Percentiles rank a stretch among this genome's conserved stretches.
phyloP scores from a whole-genome alignment of 2,797 vertebrate species.

The Orientallactaga sibirica region DNA sequence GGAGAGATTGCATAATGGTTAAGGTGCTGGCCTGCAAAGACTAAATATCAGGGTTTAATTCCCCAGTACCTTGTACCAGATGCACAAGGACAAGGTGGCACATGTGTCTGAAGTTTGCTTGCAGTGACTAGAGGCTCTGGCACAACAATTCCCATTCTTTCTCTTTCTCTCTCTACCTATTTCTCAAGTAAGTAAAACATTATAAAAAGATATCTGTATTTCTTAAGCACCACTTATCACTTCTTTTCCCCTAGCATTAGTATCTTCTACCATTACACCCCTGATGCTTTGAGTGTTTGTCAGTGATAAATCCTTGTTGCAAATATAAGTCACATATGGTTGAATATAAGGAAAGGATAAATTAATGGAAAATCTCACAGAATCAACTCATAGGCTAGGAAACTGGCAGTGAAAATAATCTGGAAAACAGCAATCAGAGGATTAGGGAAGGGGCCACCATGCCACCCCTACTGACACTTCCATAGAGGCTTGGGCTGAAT shows the following conservation, averaged over 20 bases:
- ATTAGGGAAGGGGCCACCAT: rapidly evolving
- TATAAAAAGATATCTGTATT: too few relatives aligned
- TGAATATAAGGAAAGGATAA: neutral
- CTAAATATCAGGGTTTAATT: too few relatives aligned
- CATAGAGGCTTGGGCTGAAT: rapidly evolving
- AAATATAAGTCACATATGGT: neutral
- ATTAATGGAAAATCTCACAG: neutral
- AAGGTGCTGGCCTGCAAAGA: too few relatives aligned
- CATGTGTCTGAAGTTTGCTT: too few relatives aligned
- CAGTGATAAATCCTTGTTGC: neutral
- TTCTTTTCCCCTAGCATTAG: neutral
- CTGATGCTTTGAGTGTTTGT: neutral
- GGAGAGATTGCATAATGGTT: too few relatives aligned
- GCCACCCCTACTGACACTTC: neutral
- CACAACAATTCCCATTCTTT: too few relatives aligned
- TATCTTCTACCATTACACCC: neutral
- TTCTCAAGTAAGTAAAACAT: too few relatives aligned
- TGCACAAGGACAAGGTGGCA: too few relatives aligned
- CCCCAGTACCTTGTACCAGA: too few relatives aligned
- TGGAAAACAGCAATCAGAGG: neutral
- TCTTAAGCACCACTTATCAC: neutral
- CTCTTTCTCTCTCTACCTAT: too few relatives aligned
- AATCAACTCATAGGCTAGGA: neutral
- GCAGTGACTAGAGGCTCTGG: too few relatives aligned
- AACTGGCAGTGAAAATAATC: neutral